Evolutionary conservation across 2,888 invertebrate species (phyloP).

Genomic region (Pyrrhia umbra): DNA sequence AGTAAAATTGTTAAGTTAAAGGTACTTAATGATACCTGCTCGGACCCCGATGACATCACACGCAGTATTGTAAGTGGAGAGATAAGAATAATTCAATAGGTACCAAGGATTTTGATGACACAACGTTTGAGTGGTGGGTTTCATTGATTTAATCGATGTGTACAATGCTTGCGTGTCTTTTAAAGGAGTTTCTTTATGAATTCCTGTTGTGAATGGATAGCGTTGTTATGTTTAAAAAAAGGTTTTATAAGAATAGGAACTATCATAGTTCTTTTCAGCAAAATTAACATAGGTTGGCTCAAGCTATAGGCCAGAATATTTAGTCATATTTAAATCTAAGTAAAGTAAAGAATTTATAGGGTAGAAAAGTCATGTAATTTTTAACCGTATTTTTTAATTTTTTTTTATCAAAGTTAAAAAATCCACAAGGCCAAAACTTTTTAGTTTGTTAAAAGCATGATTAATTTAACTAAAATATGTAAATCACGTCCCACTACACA

Average conservation of each 20-base stretch:
- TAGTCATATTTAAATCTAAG: too few relatives aligned
- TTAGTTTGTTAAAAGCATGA: neutral
- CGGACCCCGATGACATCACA: constrained; percentile 79
- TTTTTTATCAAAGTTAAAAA: neutral
- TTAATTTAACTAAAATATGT: neutral
- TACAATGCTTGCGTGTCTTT: constrained; percentile 45
- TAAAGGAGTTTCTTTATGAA: constrained; percentile 17
- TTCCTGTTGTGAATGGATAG: neutral
- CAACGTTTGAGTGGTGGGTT: constrained; percentile 69
- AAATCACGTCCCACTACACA: neutral
- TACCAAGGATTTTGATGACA: constrained; percentile 75
- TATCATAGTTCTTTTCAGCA: too few relatives aligned
- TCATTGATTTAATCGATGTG: constrained; percentile 62
- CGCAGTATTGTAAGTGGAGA: constrained; percentile 78
- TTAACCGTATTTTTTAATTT: neutral
- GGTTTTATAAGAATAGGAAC: neutral
- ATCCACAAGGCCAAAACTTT: neutral
- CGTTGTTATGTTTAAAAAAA: neutral
- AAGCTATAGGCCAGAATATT: too few relatives aligned
- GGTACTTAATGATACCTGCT: constrained; percentile 83
- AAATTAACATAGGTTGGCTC: too few relatives aligned
- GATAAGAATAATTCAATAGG: constrained; percentile 79
- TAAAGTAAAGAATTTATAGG: too few relatives aligned
- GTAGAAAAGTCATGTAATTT: too few relatives aligned
- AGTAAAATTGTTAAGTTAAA: constrained; percentile 66